Percentiles rank a stretch among this genome's conserved stretches.
These are phyloP conservation scores for Jaculus jaculus DNA, from an alignment of 2,113 vertebrate species.

Conservation along the genomic window DNA sequence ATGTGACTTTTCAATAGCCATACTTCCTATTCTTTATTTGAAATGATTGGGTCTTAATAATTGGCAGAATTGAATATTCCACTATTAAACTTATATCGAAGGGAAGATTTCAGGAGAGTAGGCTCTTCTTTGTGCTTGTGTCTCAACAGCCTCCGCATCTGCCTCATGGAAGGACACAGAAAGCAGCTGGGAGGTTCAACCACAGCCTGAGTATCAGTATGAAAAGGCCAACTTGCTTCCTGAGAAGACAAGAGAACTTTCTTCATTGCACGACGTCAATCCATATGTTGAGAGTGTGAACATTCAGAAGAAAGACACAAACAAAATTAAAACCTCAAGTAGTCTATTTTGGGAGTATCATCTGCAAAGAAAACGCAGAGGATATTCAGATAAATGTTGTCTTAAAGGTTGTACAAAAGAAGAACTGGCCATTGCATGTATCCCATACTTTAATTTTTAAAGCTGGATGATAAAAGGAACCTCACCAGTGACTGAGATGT, in stretches of 20 bases:
- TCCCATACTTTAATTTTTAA: conserved; percentile 62
- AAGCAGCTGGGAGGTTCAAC: neutral
- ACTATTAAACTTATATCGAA: conserved; percentile 33
- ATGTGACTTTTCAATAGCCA: conserved; percentile 4
- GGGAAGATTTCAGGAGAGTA: conserved; percentile 45
- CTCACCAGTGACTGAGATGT: conserved; percentile 42
- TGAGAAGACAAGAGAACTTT: neutral
- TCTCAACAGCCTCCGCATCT: conserved; percentile 60
- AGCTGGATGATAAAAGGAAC: neutral
- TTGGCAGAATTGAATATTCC: conserved; percentile 27
- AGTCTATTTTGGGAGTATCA: conserved; percentile 62
- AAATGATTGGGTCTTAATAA: conserved; percentile 32
- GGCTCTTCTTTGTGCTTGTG: conserved; percentile 11
- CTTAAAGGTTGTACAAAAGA: conserved; percentile 64
- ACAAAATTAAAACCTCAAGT: conserved; percentile 57
- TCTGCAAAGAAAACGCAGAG: conserved; percentile 71
- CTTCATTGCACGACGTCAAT: neutral
- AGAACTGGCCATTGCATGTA: conserved; percentile 71
- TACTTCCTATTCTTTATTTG: conserved; percentile 24
- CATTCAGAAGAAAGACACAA: conserved; percentile 46
- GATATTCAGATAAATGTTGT: conserved; percentile 76
- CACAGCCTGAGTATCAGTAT: neutral
- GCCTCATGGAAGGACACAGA: conserved; percentile 17
- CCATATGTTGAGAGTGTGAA: conserved; percentile 4
- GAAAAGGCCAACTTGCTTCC: neutral